These are phyloP conservation scores for Brachyhypopomus occidentalis DNA, from an alignment of 2,113 vertebrate genomes.

Conservation along the genomic window DNA sequence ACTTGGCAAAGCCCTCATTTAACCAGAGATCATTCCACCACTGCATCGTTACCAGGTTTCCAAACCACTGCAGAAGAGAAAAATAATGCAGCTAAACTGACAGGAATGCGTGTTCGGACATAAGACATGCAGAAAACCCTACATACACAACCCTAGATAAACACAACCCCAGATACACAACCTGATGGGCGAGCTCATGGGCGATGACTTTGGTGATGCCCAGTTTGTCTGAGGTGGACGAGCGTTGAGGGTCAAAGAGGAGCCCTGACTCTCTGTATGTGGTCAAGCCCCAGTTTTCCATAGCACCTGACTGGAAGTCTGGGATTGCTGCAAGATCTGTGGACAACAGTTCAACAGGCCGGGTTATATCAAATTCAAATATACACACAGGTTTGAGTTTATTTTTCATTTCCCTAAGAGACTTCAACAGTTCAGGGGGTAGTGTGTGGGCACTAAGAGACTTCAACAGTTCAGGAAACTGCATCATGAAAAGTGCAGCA, in stretches of 20 bases:
- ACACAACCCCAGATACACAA: slow-evolving; percentile 34
- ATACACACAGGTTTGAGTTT: neutral
- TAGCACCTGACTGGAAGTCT: slow-evolving; percentile 77
- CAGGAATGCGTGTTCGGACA: neutral
- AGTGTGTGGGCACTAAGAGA: too few relatives aligned
- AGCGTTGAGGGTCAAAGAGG: slow-evolving; percentile 69
- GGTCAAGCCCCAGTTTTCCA: slow-evolving; percentile 80
- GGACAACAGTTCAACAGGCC: neutral
- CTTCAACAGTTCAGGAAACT: too few relatives aligned
- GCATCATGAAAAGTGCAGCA: too few relatives aligned
- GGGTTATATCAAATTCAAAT: neutral
- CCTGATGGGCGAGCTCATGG: slow-evolving; percentile 78
- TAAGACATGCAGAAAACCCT: neutral
- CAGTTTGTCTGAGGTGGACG: slow-evolving; percentile 72
- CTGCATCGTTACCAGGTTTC: slow-evolving; percentile 79
- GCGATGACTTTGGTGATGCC: slow-evolving; percentile 73
- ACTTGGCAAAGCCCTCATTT: slow-evolving; percentile 79
- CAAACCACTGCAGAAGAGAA: slow-evolving; percentile 70
- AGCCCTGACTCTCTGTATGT: slow-evolving; percentile 75
- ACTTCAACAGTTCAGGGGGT: too few relatives aligned
- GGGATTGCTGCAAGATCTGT: slow-evolving; percentile 77
- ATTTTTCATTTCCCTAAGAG: too few relatives aligned
- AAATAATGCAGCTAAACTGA: neutral
- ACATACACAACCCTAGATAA: slow-evolving; percentile 51
- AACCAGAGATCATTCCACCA: slow-evolving; percentile 82